These are phyloP conservation scores for Sciurus carolinensis DNA, from an alignment of 2,797 vertebrate genomes.

Conservation along the genomic window DNA sequence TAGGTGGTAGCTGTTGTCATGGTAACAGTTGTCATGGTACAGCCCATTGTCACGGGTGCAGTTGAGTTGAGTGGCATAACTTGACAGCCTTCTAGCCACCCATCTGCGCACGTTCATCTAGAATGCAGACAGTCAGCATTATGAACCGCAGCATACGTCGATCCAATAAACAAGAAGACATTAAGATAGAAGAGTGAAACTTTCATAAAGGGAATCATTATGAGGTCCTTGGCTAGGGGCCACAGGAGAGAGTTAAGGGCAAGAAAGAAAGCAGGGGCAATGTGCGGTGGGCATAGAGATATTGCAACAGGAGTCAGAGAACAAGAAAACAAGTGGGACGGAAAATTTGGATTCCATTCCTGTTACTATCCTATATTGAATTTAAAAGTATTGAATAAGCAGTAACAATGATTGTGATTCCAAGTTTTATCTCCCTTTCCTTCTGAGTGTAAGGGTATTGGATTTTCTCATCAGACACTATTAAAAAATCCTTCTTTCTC, in stretches of 20 bases:
- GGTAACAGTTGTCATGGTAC: neutral
- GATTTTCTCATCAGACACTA: neutral
- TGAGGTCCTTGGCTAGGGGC: neutral
- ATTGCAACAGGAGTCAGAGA: neutral
- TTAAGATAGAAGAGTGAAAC: neutral
- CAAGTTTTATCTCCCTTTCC: neutral
- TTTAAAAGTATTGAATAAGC: neutral
- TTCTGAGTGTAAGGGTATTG: neutral
- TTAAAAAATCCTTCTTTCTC: neutral
- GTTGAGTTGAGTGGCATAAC: neutral
- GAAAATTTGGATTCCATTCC: neutral
- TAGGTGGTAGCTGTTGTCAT: neutral
- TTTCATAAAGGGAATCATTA: neutral
- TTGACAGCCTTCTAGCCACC: neutral
- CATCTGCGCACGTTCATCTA: neutral
- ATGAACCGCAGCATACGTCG: neutral
- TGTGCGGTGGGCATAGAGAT: neutral
- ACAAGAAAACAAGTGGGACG: neutral
- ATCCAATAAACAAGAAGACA: neutral
- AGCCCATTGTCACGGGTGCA: neutral
- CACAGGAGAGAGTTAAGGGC: accelerated
- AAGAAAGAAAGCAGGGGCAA: neutral
- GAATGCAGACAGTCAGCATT: neutral
- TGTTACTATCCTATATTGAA: neutral
- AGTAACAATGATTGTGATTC: neutral